Evolutionary conservation across 2,888 invertebrate species (phyloP).

Genomic region (Rapana venosa): DNA sequence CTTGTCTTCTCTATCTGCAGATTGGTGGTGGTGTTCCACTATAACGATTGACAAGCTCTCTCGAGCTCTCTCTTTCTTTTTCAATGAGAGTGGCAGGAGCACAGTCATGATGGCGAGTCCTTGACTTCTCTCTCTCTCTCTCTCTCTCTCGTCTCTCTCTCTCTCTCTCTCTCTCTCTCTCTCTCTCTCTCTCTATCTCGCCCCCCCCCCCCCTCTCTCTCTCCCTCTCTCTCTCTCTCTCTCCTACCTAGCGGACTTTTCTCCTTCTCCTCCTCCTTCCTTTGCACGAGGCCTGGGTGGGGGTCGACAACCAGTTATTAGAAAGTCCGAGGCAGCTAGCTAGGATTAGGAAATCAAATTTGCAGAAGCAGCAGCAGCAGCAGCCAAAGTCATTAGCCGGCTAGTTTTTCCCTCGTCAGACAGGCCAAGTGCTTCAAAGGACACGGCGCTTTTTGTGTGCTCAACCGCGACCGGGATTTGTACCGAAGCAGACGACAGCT

Average conservation of each 20-base stretch:
- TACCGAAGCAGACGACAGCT: conserved; percentile 14
- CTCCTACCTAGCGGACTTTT: not conserved
- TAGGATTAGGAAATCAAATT: conserved; percentile 7
- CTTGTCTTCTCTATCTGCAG: too few relatives aligned
- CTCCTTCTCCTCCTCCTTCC: not conserved
- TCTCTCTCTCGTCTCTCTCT: not conserved
- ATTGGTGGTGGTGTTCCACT: too few relatives aligned
- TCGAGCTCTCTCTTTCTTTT: too few relatives aligned
- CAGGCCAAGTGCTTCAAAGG: not conserved
- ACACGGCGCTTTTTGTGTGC: not conserved
- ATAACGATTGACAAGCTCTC: too few relatives aligned
- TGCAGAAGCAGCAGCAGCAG: too few relatives aligned
- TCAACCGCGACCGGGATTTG: not conserved
- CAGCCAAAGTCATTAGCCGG: not conserved
- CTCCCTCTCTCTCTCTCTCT: conserved; percentile 4
- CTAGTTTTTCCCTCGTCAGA: not conserved
- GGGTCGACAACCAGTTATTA: not conserved
- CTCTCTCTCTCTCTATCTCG: not conserved
- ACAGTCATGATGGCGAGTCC: not conserved
- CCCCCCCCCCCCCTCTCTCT: not conserved
- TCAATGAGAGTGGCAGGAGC: too few relatives aligned
- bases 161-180: not conserved
- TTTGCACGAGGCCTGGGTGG: not conserved
- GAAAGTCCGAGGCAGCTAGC: not conserved
- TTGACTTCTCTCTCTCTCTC: not conserved